These are phyloP conservation scores for Megaceryle alcyon DNA, from an alignment of 2,797 vertebrate genomes.

Conservation along the genomic window DNA sequence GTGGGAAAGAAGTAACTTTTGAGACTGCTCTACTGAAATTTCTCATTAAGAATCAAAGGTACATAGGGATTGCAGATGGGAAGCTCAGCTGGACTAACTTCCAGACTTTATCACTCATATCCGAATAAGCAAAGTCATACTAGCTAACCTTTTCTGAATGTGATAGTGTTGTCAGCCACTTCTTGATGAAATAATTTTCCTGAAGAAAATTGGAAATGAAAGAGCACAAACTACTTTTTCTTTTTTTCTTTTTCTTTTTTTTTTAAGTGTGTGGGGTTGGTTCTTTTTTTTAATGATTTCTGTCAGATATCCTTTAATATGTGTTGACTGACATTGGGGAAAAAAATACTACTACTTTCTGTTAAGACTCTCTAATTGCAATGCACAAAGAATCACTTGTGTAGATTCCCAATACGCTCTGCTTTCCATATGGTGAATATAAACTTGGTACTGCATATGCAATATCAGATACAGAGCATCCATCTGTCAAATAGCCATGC, in stretches of 20 bases:
- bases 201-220: constrained; percentile 35
- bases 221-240: constrained; percentile 22
- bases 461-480: constrained; percentile 44
- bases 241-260: neutral
- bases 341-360: neutral
- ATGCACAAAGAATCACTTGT: neutral
- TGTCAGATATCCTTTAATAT: constrained; percentile 22
- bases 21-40: constrained; percentile 42
- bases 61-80: neutral
- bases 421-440: constrained; percentile 18
- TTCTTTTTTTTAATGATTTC: neutral
- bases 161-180: constrained; percentile 23
- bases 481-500: constrained; percentile 5
- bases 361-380: constrained; percentile 16
- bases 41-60: constrained; percentile 36
- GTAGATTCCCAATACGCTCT: constrained; percentile 15
- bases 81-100: constrained; percentile 61
- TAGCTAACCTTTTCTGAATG: neutral
- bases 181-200: constrained; percentile 22
- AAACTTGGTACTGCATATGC: constrained; percentile 50
- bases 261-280: neutral
- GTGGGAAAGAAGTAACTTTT: constrained; percentile 69
- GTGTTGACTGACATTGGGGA: neutral
- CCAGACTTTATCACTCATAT: constrained; percentile 33
- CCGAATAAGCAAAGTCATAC: constrained; percentile 30